Evolutionary conservation across 2,888 invertebrate genomes (phyloP).

Genomic region (Apantesis nais): DNA sequence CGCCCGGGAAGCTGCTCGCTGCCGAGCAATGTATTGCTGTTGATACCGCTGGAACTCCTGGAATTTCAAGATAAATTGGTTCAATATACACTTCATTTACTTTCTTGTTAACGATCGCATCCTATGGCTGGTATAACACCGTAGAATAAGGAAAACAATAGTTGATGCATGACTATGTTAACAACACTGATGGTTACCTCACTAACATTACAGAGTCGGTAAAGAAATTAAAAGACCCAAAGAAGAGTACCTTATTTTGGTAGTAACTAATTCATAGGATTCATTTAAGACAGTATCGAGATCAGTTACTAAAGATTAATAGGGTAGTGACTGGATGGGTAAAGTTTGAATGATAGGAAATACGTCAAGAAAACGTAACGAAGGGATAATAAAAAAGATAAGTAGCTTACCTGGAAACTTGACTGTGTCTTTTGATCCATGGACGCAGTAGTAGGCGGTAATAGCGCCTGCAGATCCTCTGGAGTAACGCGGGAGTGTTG

Average conservation of each 20-base stretch:
- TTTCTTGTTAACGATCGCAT: background rate
- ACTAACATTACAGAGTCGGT: background rate
- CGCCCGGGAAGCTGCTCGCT: slow-evolving; percentile 77
- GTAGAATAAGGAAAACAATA: background rate
- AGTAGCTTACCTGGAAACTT: slow-evolving; percentile 80
- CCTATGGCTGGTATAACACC: background rate
- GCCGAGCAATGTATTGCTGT: slow-evolving; percentile 87
- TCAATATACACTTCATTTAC: background rate
- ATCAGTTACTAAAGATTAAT: background rate
- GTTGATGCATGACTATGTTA: background rate
- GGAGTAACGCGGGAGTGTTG: slow-evolving; percentile 65
- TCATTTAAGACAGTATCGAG: background rate
- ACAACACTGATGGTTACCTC: background rate
- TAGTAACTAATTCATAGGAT: background rate
- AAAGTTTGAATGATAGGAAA: background rate
- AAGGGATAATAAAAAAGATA: background rate
- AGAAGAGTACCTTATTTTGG: slow-evolving; percentile 2
- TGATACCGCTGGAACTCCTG: slow-evolving; percentile 88
- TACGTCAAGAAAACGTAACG: background rate
- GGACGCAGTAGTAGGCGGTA: slow-evolving; percentile 79
- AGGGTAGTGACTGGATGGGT: background rate
- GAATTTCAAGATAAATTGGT: slow-evolving; percentile 29
- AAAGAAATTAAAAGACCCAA: background rate
- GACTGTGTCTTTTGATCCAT: slow-evolving; percentile 88
- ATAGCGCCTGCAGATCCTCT: slow-evolving; percentile 78